A percentile compares a stretch with the other conserved stretches of the same genome.
These are phyloP conservation scores for Rhinogobius similis DNA, from an alignment of 2,113 vertebrate species.

Conservation along the genomic window DNA sequence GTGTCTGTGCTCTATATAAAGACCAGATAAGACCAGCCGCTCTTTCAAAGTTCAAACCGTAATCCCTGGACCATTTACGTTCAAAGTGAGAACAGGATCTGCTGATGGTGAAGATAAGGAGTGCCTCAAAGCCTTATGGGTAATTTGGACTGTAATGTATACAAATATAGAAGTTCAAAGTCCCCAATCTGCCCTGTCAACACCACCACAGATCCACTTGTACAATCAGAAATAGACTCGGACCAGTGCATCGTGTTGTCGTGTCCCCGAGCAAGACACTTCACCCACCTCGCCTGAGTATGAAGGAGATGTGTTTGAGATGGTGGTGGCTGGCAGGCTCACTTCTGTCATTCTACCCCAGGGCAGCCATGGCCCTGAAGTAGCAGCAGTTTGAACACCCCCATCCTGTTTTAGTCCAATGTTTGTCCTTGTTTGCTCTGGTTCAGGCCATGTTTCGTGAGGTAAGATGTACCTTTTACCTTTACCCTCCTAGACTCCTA, in stretches of 20 bases:
- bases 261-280: background rate
- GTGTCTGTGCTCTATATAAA: background rate
- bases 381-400: too few relatives aligned
- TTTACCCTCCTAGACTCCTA: too few relatives aligned
- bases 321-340: too few relatives aligned
- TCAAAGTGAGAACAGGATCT: constrained; percentile 26
- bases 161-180: constrained; percentile 2
- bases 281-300: background rate
- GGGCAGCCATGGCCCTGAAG: too few relatives aligned
- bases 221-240: background rate
- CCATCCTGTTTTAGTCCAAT: too few relatives aligned
- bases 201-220: constrained; percentile 33
- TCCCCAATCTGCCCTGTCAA: constrained; percentile 7
- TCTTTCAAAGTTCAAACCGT: background rate
- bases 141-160: constrained; percentile 7
- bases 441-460: too few relatives aligned
- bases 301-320: too few relatives aligned
- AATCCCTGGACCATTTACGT: constrained; percentile 11
- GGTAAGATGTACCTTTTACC: too few relatives aligned
- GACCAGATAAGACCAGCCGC: background rate
- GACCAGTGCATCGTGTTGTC: background rate
- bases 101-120: constrained; percentile 19
- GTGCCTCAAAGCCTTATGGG: constrained; percentile 8
- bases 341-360: too few relatives aligned
- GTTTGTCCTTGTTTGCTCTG: too few relatives aligned